Evolutionary conservation across 2,888 invertebrate species (phyloP).

Genomic region (Melanophora roralis): DNA sequence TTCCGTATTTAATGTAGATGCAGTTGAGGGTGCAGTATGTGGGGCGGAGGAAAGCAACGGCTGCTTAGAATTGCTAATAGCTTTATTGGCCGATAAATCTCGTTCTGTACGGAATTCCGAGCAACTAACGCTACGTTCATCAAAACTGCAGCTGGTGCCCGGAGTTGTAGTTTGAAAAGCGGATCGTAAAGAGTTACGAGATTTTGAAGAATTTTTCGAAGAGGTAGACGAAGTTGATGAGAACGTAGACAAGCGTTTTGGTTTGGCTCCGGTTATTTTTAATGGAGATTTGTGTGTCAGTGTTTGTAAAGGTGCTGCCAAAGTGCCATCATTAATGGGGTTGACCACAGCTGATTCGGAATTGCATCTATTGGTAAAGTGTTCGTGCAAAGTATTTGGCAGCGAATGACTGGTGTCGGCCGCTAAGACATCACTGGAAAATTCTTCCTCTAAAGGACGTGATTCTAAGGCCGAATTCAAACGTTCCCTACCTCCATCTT

Average conservation of each 20-base stretch:
- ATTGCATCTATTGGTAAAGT: conserved; percentile 56
- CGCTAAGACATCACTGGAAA: conserved; percentile 43
- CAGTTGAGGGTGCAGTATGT: conserved; percentile 61
- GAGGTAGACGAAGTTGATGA: conserved; percentile 70
- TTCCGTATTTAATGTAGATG: conserved; percentile 57
- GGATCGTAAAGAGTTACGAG: conserved; percentile 69
- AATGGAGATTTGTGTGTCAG: conserved; percentile 41
- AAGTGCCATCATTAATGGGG: conserved; percentile 42
- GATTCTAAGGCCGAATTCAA: conserved; percentile 63
- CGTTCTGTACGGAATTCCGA: conserved; percentile 69
- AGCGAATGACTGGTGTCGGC: conserved; percentile 68
- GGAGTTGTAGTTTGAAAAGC: conserved; percentile 56
- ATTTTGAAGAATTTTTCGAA: conserved; percentile 69
- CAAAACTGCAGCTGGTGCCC: conserved; percentile 67
- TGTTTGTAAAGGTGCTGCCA: conserved; percentile 33
- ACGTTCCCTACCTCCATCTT: conserved; percentile 50
- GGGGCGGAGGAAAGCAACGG: conserved; percentile 58
- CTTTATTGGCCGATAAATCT: conserved; percentile 52
- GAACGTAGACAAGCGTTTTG: conserved; percentile 72
- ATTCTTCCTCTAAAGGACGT: conserved; percentile 52
- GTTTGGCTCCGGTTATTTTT: conserved; percentile 71
- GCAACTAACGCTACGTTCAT: conserved; percentile 73
- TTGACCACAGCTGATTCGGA: conserved; percentile 55
- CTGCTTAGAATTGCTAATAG: conserved; percentile 48
- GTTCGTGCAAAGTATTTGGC: conserved; percentile 68